Percentiles rank a stretch among this genome's conserved stretches.
Evolutionary conservation across 2,888 invertebrate genomes (phyloP).

Genomic region (Tiliacea citrago): DNA sequence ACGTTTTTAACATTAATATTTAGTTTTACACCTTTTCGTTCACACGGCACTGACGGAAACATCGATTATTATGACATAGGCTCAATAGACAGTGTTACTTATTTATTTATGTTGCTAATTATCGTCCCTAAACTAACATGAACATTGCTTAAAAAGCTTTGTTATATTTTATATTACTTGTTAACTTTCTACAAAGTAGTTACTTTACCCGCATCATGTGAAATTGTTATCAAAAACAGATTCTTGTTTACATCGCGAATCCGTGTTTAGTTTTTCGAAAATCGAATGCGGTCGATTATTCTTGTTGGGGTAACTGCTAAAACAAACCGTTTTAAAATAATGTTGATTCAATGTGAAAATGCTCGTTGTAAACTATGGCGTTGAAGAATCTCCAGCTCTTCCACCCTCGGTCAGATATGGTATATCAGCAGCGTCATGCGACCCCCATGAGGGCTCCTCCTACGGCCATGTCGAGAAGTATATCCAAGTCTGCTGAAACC

Average conservation of each 20-base stretch:
- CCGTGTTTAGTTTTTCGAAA: conserved; percentile 40
- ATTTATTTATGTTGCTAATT: conserved; percentile 56
- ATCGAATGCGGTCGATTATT: conserved; percentile 27
- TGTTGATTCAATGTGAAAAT: conserved; percentile 52
- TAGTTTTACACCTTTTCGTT: conserved; percentile 64
- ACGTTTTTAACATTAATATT: conserved; percentile 1
- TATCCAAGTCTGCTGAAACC: conserved; percentile 87
- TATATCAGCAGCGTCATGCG: conserved; percentile 80
- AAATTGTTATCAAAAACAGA: conserved; percentile 65
- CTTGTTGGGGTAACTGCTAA: conserved; percentile 38
- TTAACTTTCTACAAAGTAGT: conserved; percentile 54
- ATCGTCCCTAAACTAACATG: conserved; percentile 24
- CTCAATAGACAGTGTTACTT: conserved; percentile 50
- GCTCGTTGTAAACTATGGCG: conserved; percentile 77
- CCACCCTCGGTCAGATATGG: conserved; percentile 81
- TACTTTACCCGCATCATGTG: conserved; percentile 62
- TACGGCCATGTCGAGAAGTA: conserved; percentile 79
- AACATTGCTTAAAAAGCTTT: conserved; percentile 1
- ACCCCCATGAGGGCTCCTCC: conserved; percentile 86
- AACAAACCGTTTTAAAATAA: conserved; percentile 26
- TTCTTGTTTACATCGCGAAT: conserved; percentile 45
- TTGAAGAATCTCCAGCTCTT: conserved; percentile 85
- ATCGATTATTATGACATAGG: conserved; percentile 70
- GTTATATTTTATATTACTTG: conserved; percentile 17
- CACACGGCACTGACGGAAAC: conserved; percentile 70